A percentile compares a stretch with the other conserved stretches of the same genome.
Conservation (phyloP, 2,113 vertebrate genomes). For the Sitta europaea region DNA sequence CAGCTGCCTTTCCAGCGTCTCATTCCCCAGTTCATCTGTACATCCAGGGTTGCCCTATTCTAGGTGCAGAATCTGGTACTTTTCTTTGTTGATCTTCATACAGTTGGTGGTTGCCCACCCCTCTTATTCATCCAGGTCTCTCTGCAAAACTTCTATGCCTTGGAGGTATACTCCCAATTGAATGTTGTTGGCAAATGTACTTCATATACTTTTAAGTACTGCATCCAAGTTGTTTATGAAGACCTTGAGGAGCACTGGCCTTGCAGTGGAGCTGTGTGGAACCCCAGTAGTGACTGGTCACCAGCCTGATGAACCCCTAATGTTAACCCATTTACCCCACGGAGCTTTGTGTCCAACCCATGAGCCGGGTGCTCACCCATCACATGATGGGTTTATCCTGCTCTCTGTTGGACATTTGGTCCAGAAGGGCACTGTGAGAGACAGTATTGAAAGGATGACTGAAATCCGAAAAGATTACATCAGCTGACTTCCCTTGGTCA, state of each 20-base stretch:
- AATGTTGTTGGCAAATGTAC: background rate
- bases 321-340: background rate
- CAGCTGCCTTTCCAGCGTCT: background rate
- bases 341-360: fast-evolving
- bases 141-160: background rate
- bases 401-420: background rate
- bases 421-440: background rate
- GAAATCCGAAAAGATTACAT: background rate
- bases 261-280: background rate
- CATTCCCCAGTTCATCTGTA: background rate
- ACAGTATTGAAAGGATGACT: background rate
- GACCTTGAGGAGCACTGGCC: background rate
- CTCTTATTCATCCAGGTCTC: background rate
- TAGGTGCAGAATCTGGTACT: background rate
- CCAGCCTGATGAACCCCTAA: background rate
- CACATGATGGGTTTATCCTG: fast-evolving
- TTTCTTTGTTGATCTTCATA: background rate
- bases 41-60: background rate
- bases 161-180: background rate
- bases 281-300: background rate
- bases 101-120: background rate
- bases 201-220: background rate
- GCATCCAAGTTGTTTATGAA: background rate
- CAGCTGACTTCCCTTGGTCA: background rate
- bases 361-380: background rate